Base-by-base conservation (phyloP, 2,888 invertebrate species). In the Euproctis similis region DNA sequence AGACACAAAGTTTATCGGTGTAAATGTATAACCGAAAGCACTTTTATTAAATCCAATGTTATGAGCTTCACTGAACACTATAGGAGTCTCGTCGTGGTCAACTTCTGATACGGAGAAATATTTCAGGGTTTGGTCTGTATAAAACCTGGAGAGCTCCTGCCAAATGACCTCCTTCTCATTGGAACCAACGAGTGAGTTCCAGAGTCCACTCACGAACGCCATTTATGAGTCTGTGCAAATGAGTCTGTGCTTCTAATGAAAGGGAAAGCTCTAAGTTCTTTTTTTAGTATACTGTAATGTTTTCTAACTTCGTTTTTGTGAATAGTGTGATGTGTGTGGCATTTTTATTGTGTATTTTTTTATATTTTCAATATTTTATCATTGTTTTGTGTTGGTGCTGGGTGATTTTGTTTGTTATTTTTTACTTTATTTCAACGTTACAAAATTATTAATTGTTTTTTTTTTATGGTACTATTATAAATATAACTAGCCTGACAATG, bases 51-150 rank as follows among this genome's bases (percentile, higher is more conserved):
- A 81, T 0, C 60, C 38, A 21, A 84, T 81, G 29, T 78, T 71
- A 33, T 85, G 88, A 1, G 85, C 70, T 53, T 86, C 85, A 22
- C 78, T 68, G 53, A 88, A 89, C 39, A 90, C 88, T 34, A 89
- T 82, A 1, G 90, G 87, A 16, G 62, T 63, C 39, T 84, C 89
- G 47, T 88, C 87, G 42, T 76, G 81, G 57, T 92, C 91, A 27
- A 86, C 57, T 52, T 88, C 89, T 20, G 91, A 91, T 45, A 90
- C 87, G 8, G 90, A 89, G 49, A 91, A 75, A 46, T 84, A 87
- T 66, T 92, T 91, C 68, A 89, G 88, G 25, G 64, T 78, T 23
- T 71, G 73, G 47, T 87, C 86, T 36, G 85, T 61, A 59, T 86
- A 89, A 26, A 87, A 61, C 24, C 61, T 73, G n/a, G 86, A 74